Base-by-base conservation (phyloP, 2,797 vertebrate species). In the Diglossa cyanea region DNA sequence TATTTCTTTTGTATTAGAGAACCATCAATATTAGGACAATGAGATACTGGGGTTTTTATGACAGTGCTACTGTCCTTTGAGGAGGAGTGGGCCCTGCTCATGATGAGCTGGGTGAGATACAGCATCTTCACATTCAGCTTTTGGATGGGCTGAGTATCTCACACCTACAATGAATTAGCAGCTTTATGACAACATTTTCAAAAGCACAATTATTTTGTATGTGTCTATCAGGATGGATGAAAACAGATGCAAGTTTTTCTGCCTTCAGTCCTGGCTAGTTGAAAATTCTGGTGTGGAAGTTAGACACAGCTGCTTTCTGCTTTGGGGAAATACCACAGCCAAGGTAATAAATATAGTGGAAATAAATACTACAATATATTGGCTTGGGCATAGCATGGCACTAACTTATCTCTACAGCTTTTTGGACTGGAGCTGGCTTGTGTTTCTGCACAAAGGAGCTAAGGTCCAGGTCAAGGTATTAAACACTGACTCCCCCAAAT, bases 321-420 rank as follows among this genome's bases (percentile, higher is more conserved):
- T 94, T 90, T 84, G 50, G 92, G 90, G 95, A 95, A 92, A 90
- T 81, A 88, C 76, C 80, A 86, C 0, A 0, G 73, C 91, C 90
- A 86, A 91, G 62, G 77, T 80, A 62, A 90, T 96, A 96, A 96
- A 96, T 96, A 94, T 66, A 23, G 50, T 77, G 66, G 66, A 93
- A 95, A 93, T 93, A 95, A 93, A 95, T 81, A 78, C 73, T 45
- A 19, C 4, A 6, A 47, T 88, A 66, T 92, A 92, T 92, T 94
- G 90, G 51, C 74, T 93, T 93, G 80, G 83, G 77, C 35, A 39
- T 5, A 82, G 67, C 83, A 61, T 33, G 42, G 67, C 90, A 61
- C 54, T 95, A 94, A 93, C 71, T 95, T 93, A 86, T 66, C 73
- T 76, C 48, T 85, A 73, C 71, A 63, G 90, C 63, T 71, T 63